phyloP scores from a whole-genome alignment of 2,888 invertebrate species.

The Drosophila incognita region DNA sequence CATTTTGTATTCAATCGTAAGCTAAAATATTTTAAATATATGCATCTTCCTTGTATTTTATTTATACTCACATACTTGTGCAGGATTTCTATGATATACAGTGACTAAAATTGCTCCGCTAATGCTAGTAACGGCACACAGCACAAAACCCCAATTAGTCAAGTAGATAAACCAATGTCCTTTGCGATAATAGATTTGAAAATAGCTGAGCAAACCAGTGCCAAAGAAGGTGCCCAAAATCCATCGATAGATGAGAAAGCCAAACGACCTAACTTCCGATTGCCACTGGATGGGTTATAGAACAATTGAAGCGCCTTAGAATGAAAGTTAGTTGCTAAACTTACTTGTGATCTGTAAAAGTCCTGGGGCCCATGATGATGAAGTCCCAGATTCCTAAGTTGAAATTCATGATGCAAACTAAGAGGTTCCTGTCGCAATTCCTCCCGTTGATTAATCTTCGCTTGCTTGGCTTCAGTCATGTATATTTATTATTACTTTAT shows the following conservation, averaged over 20 bases:
- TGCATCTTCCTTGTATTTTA: not conserved
- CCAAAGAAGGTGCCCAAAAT: constrained; percentile 34
- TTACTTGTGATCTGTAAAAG: constrained; percentile 60
- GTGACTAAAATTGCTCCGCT: constrained; percentile 37
- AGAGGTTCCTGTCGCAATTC: constrained; percentile 41
- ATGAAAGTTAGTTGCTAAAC: not conserved
- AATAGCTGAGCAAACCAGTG: not conserved
- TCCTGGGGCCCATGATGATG: constrained; percentile 32
- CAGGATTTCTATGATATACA: constrained; percentile 15
- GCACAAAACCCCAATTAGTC: constrained; percentile 47
- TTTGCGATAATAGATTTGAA: not conserved
- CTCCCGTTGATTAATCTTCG: not conserved
- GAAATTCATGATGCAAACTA: constrained; percentile 35
- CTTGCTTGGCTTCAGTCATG: constrained; percentile 8
- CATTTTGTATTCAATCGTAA: not conserved
- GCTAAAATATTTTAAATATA: not conserved
- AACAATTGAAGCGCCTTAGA: not conserved
- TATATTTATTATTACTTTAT: not conserved
- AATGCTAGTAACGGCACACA: constrained; percentile 32
- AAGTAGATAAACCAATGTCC: constrained; percentile 51
- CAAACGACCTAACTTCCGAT: constrained; percentile 9
- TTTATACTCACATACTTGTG: constrained; percentile 37
- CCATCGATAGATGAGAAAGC: constrained; percentile 58
- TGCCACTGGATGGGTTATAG: constrained; percentile 50
- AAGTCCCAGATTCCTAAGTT: not conserved